These are phyloP conservation scores for Athrips mouffetella DNA, from an alignment of 2,888 invertebrate species.

Conservation along the genomic window DNA sequence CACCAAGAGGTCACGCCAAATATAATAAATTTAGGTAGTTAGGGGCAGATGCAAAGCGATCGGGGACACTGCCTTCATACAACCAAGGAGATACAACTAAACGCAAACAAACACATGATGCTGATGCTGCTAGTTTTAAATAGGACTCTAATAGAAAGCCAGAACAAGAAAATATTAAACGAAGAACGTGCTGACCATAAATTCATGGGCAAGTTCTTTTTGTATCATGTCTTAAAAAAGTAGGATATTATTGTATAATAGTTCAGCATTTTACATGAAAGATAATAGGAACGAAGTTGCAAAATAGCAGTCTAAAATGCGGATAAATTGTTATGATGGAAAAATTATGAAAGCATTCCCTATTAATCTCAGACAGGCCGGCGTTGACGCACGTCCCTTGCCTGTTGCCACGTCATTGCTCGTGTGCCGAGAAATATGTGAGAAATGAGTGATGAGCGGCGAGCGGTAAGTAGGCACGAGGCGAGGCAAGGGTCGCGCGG, in stretches of 20 bases:
- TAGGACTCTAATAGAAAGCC: conserved; percentile 51
- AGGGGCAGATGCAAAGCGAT: conserved; percentile 75
- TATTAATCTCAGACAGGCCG: conserved; percentile 41
- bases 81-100: conserved; percentile 69
- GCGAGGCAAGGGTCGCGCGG: conserved; percentile 33
- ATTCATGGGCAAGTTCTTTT: conserved; percentile 34
- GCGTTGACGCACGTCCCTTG: conserved; percentile 49
- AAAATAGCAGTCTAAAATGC: conserved; percentile 46
- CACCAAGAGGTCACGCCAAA: conserved; percentile 79
- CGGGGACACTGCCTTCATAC: conserved; percentile 79
- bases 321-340: conserved; percentile 37
- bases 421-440: too few relatives aligned
- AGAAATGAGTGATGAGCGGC: neutral
- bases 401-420: too few relatives aligned
- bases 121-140: conserved; percentile 52
- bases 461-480: neutral
- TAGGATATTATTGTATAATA: conserved; percentile 1
- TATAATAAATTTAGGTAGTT: conserved; percentile 53
- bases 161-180: conserved; percentile 44
- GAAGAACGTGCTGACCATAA: conserved; percentile 58
- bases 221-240: conserved; percentile 39
- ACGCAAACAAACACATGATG: conserved; percentile 60
- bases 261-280: conserved; percentile 41
- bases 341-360: conserved; percentile 58
- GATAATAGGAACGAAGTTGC: conserved; percentile 29